Evolutionary conservation across 2,797 vertebrate species (phyloP).

Genomic region (Propithecus deckenii): DNA sequence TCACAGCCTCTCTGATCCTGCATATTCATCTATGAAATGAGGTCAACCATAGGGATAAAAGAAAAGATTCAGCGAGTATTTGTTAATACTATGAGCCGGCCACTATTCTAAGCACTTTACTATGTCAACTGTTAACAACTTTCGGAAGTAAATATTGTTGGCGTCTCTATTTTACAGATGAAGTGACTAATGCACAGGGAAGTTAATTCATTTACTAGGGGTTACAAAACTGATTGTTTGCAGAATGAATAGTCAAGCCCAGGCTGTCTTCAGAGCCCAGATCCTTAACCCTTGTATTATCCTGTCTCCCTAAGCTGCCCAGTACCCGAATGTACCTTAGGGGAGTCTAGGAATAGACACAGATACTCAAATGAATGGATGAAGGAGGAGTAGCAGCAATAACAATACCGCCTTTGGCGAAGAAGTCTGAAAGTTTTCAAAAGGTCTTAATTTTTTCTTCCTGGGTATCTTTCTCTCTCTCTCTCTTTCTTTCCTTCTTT

Average conservation of each 20-base stretch:
- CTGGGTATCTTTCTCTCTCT: too few species aligned
- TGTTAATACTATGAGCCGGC: not conserved
- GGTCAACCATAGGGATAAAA: not conserved
- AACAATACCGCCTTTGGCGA: not conserved
- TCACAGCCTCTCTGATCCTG: not conserved
- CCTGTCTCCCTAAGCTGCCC: not conserved
- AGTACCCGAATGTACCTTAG: not conserved
- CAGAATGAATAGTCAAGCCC: not conserved
- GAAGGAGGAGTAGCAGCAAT: not conserved
- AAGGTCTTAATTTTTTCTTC: not conserved
- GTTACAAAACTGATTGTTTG: not conserved
- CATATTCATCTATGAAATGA: not conserved
- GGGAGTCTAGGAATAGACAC: fast-evolving
- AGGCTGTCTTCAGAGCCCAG: not conserved
- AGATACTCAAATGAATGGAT: not conserved
- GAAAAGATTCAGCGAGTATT: not conserved
- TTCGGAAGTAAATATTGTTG: not conserved
- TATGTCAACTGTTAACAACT: not conserved
- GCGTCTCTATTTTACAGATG: not conserved
- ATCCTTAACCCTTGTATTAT: not conserved
- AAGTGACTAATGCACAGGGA: not conserved
- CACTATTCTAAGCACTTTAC: not conserved
- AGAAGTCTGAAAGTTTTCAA: not conserved
- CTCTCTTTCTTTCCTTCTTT: too few species aligned
- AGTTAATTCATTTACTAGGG: not conserved